These are phyloP conservation scores for Oophaga pumilio DNA, from an alignment of 2,113 vertebrate genomes.

Conservation along the genomic window DNA sequence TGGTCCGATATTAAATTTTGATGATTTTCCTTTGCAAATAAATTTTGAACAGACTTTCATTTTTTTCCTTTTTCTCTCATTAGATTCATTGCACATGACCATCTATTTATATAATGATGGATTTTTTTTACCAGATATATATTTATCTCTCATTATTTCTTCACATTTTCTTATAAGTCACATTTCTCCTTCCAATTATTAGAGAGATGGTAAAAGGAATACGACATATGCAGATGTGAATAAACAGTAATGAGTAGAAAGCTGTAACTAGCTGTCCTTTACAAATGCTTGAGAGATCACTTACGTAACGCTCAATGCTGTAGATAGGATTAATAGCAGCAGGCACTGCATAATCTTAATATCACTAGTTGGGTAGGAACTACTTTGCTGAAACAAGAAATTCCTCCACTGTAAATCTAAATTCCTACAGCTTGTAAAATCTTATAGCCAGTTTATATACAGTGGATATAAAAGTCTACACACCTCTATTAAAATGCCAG, in stretches of 20 bases:
- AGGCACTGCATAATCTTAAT: neutral
- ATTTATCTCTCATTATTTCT: neutral
- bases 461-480: no score
- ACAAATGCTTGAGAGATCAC: neutral
- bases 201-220: neutral
- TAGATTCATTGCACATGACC: neutral
- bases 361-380: neutral
- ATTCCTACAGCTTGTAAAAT: no score
- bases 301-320: neutral
- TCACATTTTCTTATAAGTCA: neutral
- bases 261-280: neutral
- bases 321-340: neutral
- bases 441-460: neutral
- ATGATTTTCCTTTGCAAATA: neutral
- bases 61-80: neutral
- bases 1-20: neutral
- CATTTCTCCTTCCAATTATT: neutral
- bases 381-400: neutral
- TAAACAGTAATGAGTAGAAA: neutral
- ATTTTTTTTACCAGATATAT: neutral
- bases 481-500: no score
- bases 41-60: neutral
- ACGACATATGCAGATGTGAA: neutral
- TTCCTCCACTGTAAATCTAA: neutral
- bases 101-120: neutral